Evolutionary conservation across 1,140 invertebrate species (phyloP).

Genomic region (Panonychus citri): DNA sequence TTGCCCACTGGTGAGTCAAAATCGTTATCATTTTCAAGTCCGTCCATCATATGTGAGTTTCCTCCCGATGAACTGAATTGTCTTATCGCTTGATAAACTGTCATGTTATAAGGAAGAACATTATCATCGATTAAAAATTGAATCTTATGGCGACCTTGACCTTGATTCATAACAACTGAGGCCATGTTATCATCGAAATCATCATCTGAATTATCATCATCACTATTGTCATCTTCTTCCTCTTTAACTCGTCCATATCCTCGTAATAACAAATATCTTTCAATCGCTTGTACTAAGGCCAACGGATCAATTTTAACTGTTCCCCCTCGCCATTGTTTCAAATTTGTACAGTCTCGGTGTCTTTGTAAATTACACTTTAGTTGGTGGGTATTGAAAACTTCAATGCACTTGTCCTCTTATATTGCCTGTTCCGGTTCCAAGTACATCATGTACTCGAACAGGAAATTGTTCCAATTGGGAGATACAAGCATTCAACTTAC

Average conservation of each 20-base stretch:
- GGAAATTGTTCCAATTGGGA: slow-evolving; percentile 95
- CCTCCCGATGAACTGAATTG: slow-evolving; percentile 36
- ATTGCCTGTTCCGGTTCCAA: slow-evolving; percentile 43
- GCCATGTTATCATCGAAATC: slow-evolving; percentile 72
- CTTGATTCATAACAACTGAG: slow-evolving; percentile 59
- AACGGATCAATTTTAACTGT: slow-evolving; percentile 95
- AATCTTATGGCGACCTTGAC: slow-evolving; percentile 61
- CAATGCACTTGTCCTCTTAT: slow-evolving; percentile 58
- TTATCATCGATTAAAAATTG: slow-evolving; percentile 90
- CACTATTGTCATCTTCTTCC: slow-evolving; percentile 27
- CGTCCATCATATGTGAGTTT: slow-evolving; percentile 35
- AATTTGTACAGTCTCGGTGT: slow-evolving; percentile 74
- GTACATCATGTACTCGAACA: slow-evolving; percentile 78
- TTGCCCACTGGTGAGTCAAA: slow-evolving; percentile 62
- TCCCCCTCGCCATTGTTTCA: slow-evolving; percentile 93
- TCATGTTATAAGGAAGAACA: slow-evolving; percentile 92
- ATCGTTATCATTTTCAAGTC: slow-evolving; percentile 69
- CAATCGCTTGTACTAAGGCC: slow-evolving; percentile 91
- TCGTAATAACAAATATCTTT: slow-evolving; percentile 31
- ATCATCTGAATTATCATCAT: slow-evolving; percentile 34
- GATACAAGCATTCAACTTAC: slow-evolving; percentile 80
- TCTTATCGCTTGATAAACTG: slow-evolving; percentile 89
- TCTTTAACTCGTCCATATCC: slow-evolving; percentile 19
- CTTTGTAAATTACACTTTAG: slow-evolving; percentile 87
- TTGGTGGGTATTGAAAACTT: slow-evolving; percentile 96